A percentile compares a stretch with the other conserved stretches of the same genome.
Conservation (phyloP, 2,797 vertebrate species). For the Sebastes hopkinsi region DNA sequence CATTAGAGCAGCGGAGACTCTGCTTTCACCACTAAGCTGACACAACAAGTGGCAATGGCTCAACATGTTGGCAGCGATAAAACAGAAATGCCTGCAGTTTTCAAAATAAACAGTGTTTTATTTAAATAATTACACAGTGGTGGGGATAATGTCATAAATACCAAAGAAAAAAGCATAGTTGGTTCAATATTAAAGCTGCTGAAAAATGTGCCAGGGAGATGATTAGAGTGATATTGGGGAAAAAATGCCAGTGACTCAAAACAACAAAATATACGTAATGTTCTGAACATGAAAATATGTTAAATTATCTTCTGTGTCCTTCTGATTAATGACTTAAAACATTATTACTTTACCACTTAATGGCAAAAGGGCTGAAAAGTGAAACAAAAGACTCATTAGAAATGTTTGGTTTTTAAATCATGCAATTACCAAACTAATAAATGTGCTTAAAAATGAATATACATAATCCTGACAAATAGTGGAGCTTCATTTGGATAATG, state of each 20-base stretch:
- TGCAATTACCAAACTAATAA: neutral
- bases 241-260: neutral
- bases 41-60: neutral
- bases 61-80: conserved; percentile 6
- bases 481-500: neutral
- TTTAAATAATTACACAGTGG: neutral
- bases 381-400: neutral
- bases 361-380: neutral
- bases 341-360: neutral
- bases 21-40: neutral
- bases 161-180: neutral
- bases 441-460: neutral
- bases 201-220: neutral
- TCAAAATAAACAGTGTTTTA: neutral
- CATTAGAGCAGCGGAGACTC: neutral
- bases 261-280: neutral
- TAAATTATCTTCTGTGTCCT: neutral
- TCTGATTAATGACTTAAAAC: neutral
- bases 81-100: neutral
- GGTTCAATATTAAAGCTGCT: neutral
- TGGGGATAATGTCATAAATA: neutral
- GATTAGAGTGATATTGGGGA: neutral
- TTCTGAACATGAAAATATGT: neutral
- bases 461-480: neutral
- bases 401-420: neutral